Evolutionary conservation across 2,888 invertebrate genomes (phyloP).

Genomic region (Tenthredo mesomela): DNA sequence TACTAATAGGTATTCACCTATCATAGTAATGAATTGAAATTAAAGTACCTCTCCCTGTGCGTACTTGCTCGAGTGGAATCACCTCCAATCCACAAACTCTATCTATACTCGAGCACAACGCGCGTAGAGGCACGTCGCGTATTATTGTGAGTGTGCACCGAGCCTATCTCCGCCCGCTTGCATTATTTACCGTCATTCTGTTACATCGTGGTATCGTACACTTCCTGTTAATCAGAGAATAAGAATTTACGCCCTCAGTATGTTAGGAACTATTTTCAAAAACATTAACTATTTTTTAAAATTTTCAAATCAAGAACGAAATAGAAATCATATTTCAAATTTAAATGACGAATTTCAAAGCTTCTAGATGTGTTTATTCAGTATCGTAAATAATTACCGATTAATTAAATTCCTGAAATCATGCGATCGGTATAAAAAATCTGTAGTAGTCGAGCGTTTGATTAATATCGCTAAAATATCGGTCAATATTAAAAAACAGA

Average conservation of each 20-base stretch:
- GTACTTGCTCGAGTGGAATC: neutral
- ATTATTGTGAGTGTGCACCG: constrained; percentile 75
- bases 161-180: constrained; percentile 75
- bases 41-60: neutral
- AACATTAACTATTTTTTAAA: neutral
- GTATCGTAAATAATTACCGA: neutral
- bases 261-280: neutral
- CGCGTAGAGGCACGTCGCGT: constrained; percentile 52
- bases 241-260: constrained; percentile 8
- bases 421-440: neutral
- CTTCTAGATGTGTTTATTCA: neutral
- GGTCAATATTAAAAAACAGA: neutral
- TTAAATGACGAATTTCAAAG: neutral
- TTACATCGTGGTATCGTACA: constrained; percentile 56
- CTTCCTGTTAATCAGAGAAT: constrained; percentile 64
- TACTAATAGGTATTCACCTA: neutral
- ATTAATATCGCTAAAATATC: neutral
- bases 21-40: neutral
- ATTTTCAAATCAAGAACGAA: neutral
- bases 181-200: constrained; percentile 71
- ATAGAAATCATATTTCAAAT: neutral
- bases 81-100: constrained; percentile 21
- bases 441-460: neutral
- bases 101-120: constrained; percentile 21
- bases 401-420: neutral